Evolutionary conservation across 2,113 vertebrate genomes (phyloP).

Genomic region (Hemibagrus wyckioides): DNA sequence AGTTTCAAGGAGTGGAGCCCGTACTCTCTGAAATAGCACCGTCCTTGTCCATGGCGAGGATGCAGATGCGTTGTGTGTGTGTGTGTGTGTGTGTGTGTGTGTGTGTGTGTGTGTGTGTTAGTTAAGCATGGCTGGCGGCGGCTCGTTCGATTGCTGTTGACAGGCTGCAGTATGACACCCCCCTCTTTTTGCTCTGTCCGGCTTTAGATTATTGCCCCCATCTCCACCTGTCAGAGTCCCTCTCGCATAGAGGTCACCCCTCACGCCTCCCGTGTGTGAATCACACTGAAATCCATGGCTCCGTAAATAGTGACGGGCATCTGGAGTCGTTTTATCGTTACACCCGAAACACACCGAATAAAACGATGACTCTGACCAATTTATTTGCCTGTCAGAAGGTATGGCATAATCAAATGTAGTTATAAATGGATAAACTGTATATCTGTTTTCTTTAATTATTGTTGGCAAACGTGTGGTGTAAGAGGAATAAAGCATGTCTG

Average conservation of each 20-base stretch:
- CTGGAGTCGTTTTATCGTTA: neutral
- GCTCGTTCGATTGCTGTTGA: slow-evolving; percentile 76
- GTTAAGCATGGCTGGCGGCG: slow-evolving; percentile 39
- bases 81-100: slow-evolving; percentile 42
- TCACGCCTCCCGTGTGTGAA: slow-evolving; percentile 68
- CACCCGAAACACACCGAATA: too few relatives aligned
- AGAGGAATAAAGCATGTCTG: neutral
- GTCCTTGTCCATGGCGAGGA: slow-evolving; percentile 71
- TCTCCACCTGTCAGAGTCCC: slow-evolving; percentile 89
- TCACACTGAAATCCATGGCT: slow-evolving; percentile 24
- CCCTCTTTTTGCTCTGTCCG: slow-evolving; percentile 59
- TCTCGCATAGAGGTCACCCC: slow-evolving; percentile 81
- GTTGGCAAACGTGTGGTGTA: neutral
- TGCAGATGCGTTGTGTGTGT: slow-evolving; percentile 51
- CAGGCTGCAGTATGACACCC: slow-evolving; percentile 76
- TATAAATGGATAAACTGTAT: neutral
- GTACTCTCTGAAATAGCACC: slow-evolving; percentile 76
- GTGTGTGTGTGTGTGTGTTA: slow-evolving; percentile 49
- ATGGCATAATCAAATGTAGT: too few relatives aligned
- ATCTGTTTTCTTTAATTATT: neutral
- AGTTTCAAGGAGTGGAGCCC: slow-evolving; percentile 75
- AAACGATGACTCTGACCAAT: neutral
- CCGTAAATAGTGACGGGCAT: slow-evolving; percentile 12
- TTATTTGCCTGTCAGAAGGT: neutral
- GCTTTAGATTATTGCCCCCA: slow-evolving; percentile 76